Base-by-base conservation (phyloP, 1,140 invertebrate genomes). In the Brachionus calyciflorus region DNA sequence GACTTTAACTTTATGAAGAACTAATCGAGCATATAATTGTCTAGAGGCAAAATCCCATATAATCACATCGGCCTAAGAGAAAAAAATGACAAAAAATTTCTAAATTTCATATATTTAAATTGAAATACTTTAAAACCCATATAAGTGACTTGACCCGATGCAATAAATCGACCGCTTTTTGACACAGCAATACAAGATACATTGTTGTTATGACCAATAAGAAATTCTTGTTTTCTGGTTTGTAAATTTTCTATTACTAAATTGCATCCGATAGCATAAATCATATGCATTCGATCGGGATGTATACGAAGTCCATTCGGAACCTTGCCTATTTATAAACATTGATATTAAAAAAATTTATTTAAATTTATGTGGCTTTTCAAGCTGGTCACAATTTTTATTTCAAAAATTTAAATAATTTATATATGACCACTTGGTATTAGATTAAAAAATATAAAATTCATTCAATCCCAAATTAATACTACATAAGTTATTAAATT, bases 101-200 rank as follows among this genome's bases (percentile, higher is more conserved):
- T 7, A 44, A 68, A 26, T n/a, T 73, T 77, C 12, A 19, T 69
- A 5, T 70, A 21, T 24, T 24, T 33, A 73, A 49, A 48, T 19
- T 3, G 12, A 48, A n/a, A n/a, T n/a, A 90, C 90, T 85, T 92
- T 93, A 82, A 94, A 94, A 5, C 93, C 93, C 82, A 93, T 91
- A 80, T 93, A 90, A 81, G 91, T 95, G 10, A 91, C 88, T 84
- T 94, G 92, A 0, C 93, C 93, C 9, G 92, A 93, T 21, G 91
- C 93, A 40, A 96, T 84, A 80, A 89, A 92, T 28, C 89, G 89
- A 46, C 93, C 93, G 78, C 88, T 87, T 1, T 88, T 87, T 49
- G 93, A 94, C 6, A 95, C 81, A 70, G 90, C 89, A 12, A 96
- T 83, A 33, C 91, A 89, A 0, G 92, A 91, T 41, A 96, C 90